Percentiles rank a stretch among this genome's conserved stretches.
Evolutionary conservation across 1,140 invertebrate genomes (phyloP).

Genomic region (Cyrtorhinus lividipennis): DNA sequence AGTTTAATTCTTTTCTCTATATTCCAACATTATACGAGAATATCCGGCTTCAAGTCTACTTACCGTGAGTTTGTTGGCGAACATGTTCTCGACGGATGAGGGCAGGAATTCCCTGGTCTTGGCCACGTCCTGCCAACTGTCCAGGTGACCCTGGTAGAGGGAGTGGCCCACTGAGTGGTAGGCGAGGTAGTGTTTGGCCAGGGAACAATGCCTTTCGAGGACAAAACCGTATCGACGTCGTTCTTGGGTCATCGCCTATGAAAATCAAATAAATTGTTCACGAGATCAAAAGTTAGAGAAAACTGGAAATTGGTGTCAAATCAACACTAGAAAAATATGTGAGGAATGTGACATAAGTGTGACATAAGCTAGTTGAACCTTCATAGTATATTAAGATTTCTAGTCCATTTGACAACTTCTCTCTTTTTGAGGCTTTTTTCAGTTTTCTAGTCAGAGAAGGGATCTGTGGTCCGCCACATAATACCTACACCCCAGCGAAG

Average conservation of each 20-base stretch:
- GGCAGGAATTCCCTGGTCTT: slow-evolving; percentile 69
- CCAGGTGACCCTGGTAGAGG: slow-evolving; percentile 61
- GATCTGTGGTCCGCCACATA: no score
- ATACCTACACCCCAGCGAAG: no score
- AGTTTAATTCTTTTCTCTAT: not conserved
- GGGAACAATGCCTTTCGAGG: slow-evolving; percentile 73
- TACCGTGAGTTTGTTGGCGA: slow-evolving; percentile 57
- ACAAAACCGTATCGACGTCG: slow-evolving; percentile 84
- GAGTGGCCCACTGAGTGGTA: slow-evolving; percentile 66
- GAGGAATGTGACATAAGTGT: not conserved
- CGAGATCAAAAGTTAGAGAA: not conserved
- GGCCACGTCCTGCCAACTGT: slow-evolving; percentile 78
- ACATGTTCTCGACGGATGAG: slow-evolving; percentile 62
- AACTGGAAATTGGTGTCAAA: not conserved
- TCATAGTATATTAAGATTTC: no score
- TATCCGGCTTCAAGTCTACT: slow-evolving; percentile 23
- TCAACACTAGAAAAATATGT: not conserved
- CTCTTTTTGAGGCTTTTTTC: no score
- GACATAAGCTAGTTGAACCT: not conserved
- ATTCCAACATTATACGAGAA: not conserved
- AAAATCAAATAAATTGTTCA: no score
- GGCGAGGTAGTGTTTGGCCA: slow-evolving; percentile 81
- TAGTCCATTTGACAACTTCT: no score
- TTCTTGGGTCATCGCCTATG: slow-evolving; percentile 84
- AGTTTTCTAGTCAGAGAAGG: no score